Evolutionary conservation across 2,888 invertebrate species (phyloP).

Genomic region (Tipula helvola): DNA sequence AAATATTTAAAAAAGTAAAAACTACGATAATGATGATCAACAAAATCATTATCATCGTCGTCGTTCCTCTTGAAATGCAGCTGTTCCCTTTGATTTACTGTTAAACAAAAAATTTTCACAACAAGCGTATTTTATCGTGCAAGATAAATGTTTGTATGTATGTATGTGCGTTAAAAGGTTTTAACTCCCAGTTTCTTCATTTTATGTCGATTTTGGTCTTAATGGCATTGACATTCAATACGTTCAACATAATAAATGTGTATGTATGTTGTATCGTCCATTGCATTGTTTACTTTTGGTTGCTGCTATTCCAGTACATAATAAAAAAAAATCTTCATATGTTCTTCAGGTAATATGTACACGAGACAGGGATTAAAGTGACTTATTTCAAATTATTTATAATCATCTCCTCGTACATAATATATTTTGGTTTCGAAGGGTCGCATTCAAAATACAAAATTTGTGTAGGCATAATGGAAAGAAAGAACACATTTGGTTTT

Average conservation of each 20-base stretch:
- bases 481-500: neutral
- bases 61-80: neutral
- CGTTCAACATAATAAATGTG: neutral
- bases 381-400: neutral
- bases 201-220: neutral
- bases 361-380: neutral
- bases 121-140: neutral
- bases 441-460: neutral
- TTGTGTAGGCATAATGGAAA: neutral
- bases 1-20: neutral
- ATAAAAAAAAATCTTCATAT: neutral
- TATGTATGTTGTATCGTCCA: neutral
- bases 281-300: neutral
- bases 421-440: neutral
- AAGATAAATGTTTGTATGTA: neutral
- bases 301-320: neutral
- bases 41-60: neutral
- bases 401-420: neutral
- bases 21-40: neutral
- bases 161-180: neutral
- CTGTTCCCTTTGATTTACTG: neutral
- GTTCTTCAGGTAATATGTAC: neutral
- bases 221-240: conserved; percentile 4
- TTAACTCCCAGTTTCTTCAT: neutral
- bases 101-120: neutral